Percentiles rank a stretch among this genome's conserved stretches.
Conservation (phyloP, 2,888 invertebrate genomes). For the Steinernema carpocapsae region DNA sequence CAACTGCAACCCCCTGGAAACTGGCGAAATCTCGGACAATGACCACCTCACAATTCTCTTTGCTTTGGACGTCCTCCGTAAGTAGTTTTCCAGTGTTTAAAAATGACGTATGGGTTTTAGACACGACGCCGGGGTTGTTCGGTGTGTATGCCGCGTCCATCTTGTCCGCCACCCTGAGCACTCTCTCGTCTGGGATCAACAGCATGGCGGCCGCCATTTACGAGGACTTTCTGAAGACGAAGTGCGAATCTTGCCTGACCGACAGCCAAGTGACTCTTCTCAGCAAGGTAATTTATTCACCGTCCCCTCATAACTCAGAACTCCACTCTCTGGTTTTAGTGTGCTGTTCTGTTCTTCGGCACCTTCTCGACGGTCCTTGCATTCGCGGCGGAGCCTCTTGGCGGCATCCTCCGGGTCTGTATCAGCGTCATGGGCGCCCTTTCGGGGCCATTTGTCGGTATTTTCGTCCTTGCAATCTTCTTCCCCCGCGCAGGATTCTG, state of each 20-base stretch:
- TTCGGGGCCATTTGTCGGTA: slow-evolving; percentile 61
- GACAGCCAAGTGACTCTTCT: slow-evolving; percentile 36
- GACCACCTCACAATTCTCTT: slow-evolving; percentile 62
- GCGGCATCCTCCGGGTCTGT: slow-evolving; percentile 59
- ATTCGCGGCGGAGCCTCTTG: slow-evolving; percentile 57
- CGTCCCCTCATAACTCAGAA: neutral
- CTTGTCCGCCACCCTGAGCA: slow-evolving; percentile 62
- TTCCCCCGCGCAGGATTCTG: slow-evolving; percentile 56
- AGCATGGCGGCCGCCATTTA: slow-evolving; percentile 63
- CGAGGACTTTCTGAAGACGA: slow-evolving; percentile 59
- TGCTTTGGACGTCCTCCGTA: slow-evolving; percentile 56
- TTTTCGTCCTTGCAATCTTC: slow-evolving; percentile 61
- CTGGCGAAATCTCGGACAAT: slow-evolving; percentile 51
- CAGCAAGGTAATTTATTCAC: slow-evolving; percentile 32
- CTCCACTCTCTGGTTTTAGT: slow-evolving; percentile 14
- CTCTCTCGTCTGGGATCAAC: slow-evolving; percentile 64
- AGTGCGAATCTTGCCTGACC: slow-evolving; percentile 23
- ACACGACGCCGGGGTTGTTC: slow-evolving; percentile 54
- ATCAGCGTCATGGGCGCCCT: slow-evolving; percentile 61
- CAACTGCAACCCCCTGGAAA: slow-evolving; percentile 62
- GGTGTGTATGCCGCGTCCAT: slow-evolving; percentile 63
- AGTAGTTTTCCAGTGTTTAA: slow-evolving; percentile 29
- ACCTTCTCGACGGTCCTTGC: slow-evolving; percentile 52
- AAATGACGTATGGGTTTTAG: slow-evolving; percentile 21
- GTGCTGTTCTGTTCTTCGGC: slow-evolving; percentile 44